A percentile compares a stretch with the other conserved stretches of the same genome.
phyloP scores from a whole-genome alignment of 30 jellyfish, hydroid and myxozoan genomes.

The Hydra vulgaris region DNA sequence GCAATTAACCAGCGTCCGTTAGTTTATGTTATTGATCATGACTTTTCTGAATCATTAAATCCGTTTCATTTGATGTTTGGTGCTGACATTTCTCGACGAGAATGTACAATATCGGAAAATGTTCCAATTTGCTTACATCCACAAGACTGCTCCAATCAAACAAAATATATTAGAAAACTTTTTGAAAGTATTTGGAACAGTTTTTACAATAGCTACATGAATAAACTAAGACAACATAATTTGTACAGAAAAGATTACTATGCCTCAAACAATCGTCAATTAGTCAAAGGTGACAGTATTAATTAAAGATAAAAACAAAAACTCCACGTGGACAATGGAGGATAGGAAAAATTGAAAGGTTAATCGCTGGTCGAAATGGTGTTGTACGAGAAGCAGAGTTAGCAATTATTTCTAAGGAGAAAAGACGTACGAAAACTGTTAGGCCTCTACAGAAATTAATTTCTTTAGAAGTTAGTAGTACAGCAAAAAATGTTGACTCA shows the following conservation, averaged over 20 bases:
- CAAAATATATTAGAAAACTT: background rate
- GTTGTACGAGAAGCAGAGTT: constrained; percentile 12
- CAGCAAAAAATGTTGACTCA: background rate
- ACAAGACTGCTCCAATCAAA: constrained; percentile 4
- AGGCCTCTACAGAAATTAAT: constrained; percentile 9
- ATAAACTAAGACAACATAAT: constrained; percentile 12
- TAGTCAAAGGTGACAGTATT: background rate
- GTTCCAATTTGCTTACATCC: background rate
- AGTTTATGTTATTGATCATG: constrained; percentile 13
- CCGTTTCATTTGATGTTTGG: constrained; percentile 37
- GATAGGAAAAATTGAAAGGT: constrained; percentile 3
- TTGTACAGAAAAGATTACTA: background rate
- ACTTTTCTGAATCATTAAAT: constrained; percentile 12
- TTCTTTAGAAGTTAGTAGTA: background rate
- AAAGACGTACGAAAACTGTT: background rate
- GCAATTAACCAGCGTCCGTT: constrained; percentile 42
- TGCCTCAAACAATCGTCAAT: background rate
- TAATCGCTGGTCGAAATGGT: background rate
- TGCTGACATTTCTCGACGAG: background rate
- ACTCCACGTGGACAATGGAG: constrained; percentile 21
- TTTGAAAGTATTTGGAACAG: constrained; percentile 3
- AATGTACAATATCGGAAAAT: background rate
- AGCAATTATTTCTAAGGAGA: constrained; percentile 7
- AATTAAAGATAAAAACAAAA: constrained; percentile 13
- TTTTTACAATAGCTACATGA: background rate